Percentiles rank a stretch among this genome's conserved stretches.
Evolutionary conservation across 2,888 invertebrate species (phyloP).

Genomic region (Chouioia cunea): DNA sequence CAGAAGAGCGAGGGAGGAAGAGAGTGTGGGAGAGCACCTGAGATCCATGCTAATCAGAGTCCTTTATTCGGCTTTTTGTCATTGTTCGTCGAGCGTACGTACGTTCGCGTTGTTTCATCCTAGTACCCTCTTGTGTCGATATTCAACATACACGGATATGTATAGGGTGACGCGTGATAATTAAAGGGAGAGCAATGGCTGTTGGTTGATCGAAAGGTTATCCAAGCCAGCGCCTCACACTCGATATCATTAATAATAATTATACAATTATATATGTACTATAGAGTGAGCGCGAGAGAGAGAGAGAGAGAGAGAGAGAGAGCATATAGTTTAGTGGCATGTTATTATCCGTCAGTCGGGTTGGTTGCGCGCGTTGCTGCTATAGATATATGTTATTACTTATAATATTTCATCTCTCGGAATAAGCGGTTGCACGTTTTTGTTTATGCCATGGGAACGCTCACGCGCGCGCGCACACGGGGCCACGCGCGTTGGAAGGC

Average conservation of each 20-base stretch:
- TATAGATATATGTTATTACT: slow-evolving; percentile 69
- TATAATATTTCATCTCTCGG: slow-evolving; percentile 69
- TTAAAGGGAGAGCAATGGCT: not conserved
- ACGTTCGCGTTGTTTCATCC: not conserved
- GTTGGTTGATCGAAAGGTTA: slow-evolving; percentile 41
- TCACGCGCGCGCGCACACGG: slow-evolving; percentile 33
- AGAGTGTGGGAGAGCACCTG: too few species aligned
- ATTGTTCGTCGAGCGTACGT: too few species aligned
- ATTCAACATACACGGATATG: not conserved
- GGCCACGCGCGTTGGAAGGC: not conserved
- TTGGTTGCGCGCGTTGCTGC: slow-evolving; percentile 33
- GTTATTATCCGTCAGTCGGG: slow-evolving; percentile 66
- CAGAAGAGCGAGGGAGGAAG: too few species aligned
- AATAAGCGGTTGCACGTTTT: slow-evolving; percentile 67
- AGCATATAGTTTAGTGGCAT: slow-evolving; percentile 65
- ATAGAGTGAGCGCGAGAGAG: slow-evolving; percentile 61
- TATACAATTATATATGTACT: slow-evolving; percentile 68
- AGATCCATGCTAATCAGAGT: too few species aligned
- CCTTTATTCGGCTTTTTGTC: too few species aligned
- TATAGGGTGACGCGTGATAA: not conserved
- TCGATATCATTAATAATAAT: slow-evolving; percentile 69
- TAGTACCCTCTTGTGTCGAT: not conserved
- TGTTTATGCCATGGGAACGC: slow-evolving; percentile 65
- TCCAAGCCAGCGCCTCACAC: slow-evolving; percentile 18
- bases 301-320: slow-evolving; percentile 62